Evolutionary conservation across 2,113 vertebrate genomes (phyloP), one percentile per base, ranked within the genome.

Genomic region (Ascaphus truei): DNA sequence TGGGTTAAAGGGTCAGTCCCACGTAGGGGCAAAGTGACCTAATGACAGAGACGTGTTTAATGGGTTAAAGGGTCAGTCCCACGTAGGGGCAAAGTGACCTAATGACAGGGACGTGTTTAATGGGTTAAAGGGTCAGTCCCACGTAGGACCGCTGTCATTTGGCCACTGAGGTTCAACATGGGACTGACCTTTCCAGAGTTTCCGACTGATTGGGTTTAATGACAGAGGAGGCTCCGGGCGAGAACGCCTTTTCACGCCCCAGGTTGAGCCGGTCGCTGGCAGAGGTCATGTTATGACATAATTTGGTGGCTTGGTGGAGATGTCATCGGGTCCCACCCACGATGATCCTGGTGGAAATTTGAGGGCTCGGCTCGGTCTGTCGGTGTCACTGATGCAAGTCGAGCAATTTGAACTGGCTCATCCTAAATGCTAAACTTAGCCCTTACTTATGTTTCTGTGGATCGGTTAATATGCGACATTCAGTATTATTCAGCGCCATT

Each of bases 251-350:
- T 23, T 33, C 55, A 68, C 66, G 48, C 66, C 66, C 55, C 43
- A 69, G 66, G 43, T 60, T 55, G 53, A 60, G 56, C 33, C 26
- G 16, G 43, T 60, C 31, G 5, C 60, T 69, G 66, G 66, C 66
- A 60, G 43, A 69, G 41, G 56, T 50, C 66, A 60, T 47, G 43
- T 6, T 60, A 60, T 69, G 66, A 69, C 55, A 69, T 41, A 68
- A 45, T 48, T 52, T n/a, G 15, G 50, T 59, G 66, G 41, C 55
- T 68, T 68, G 41, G 30, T 36, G 30, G 43, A 68, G 66, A 68
- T 50, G 53, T 68, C 66, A 59, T 48, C 43, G 41, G 41, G 66
- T 69, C 41, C 66, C 66, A 69, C 66, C 66, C 66, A 20, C n/a
- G 9, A 51, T 69, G 66, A 69, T 69, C 56, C 66, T 22, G 15